Evolutionary conservation across 2,888 invertebrate genomes (phyloP).

Genomic region (Aphrophora alni): DNA sequence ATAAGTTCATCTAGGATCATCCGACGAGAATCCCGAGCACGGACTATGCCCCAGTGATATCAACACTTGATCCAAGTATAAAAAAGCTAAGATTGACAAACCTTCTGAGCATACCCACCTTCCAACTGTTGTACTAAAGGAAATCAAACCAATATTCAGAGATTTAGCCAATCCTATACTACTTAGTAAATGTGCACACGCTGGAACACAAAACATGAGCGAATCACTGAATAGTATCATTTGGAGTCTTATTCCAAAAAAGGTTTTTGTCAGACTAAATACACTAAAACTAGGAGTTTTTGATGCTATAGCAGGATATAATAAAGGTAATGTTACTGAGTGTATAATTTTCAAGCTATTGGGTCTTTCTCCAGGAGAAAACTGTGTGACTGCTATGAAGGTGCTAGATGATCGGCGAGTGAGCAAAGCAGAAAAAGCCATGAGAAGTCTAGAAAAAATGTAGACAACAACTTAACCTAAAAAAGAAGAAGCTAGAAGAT

Average conservation of each 20-base stretch:
- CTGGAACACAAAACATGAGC: constrained; percentile 7
- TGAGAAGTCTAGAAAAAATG: too few species aligned
- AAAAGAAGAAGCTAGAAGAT: too few species aligned
- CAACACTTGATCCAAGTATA: neutral
- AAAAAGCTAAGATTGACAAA: neutral
- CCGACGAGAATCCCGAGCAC: neutral
- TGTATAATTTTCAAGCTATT: too few species aligned
- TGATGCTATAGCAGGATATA: too few species aligned
- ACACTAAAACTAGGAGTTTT: constrained; percentile 14
- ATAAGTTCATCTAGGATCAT: neutral
- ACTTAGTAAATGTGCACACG: constrained; percentile 6
- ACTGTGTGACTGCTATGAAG: too few species aligned
- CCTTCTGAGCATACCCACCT: neutral
- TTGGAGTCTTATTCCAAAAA: constrained; percentile 14
- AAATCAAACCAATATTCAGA: neutral
- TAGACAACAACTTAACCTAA: too few species aligned
- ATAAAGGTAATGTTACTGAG: too few species aligned
- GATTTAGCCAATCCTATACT: neutral
- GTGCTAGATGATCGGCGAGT: too few species aligned
- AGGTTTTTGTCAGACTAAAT: too few species aligned
- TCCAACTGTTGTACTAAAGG: neutral
- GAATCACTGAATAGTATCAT: constrained; percentile 12
- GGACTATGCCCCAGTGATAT: neutral
- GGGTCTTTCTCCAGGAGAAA: too few species aligned
- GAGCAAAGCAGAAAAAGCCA: too few species aligned